phyloP scores from a whole-genome alignment of 2,113 vertebrate genomes.

The Proteles cristata region DNA sequence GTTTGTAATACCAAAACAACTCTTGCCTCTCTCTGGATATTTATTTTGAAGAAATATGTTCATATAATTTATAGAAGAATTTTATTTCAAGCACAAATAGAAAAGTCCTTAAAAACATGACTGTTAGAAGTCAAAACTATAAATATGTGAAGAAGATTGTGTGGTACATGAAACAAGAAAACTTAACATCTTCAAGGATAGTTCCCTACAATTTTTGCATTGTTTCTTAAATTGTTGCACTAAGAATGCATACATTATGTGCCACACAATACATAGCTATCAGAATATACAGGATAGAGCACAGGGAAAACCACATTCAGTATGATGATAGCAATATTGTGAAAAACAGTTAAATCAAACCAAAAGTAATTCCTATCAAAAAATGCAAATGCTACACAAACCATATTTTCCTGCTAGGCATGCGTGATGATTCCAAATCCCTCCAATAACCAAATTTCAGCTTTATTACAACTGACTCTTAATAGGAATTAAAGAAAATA shows the following conservation, averaged over 20 bases:
- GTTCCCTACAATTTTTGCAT: slow-evolving; percentile 12
- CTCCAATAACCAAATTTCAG: slow-evolving; percentile 53
- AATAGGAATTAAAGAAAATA: slow-evolving; percentile 75
- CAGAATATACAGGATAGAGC: not conserved
- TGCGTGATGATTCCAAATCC: slow-evolving; percentile 27
- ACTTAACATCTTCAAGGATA: slow-evolving; percentile 61
- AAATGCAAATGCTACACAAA: slow-evolving; percentile 58
- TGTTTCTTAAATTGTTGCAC: slow-evolving; percentile 48
- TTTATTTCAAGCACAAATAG: slow-evolving; percentile 59
- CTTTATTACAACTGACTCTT: slow-evolving; percentile 49
- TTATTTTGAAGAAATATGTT: slow-evolving; percentile 56
- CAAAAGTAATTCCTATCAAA: slow-evolving; percentile 65
- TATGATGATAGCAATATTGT: not conserved
- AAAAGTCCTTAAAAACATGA: slow-evolving; percentile 66
- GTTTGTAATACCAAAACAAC: slow-evolving; percentile 32
- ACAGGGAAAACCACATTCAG: slow-evolving; percentile 56
- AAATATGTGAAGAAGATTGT: slow-evolving; percentile 51
- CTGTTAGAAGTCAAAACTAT: slow-evolving; percentile 59
- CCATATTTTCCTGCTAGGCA: slow-evolving; percentile 6
- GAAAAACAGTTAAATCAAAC: slow-evolving; percentile 72
- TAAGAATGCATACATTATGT: not conserved
- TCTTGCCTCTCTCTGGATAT: slow-evolving; percentile 27
- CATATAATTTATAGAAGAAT: not conserved
- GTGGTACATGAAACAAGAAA: slow-evolving; percentile 51
- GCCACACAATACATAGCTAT: slow-evolving; percentile 46